Conservation (phyloP, 2,797 vertebrate species). For the Meda fulgida region DNA sequence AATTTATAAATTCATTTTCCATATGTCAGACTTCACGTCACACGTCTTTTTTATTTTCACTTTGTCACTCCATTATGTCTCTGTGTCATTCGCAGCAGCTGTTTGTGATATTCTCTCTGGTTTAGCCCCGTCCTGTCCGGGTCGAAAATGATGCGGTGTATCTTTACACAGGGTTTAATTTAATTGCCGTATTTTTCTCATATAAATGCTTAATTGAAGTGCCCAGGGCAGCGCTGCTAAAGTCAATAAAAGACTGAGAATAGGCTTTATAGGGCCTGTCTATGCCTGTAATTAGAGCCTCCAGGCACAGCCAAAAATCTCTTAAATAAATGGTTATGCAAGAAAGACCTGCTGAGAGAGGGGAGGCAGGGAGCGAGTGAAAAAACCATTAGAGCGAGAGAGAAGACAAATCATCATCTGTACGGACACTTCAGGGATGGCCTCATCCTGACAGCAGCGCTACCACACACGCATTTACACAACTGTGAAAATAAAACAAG, state of each 20-base stretch:
- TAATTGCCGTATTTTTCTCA: constrained; percentile 87
- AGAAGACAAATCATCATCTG: constrained; percentile 70
- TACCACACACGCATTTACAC: constrained; percentile 65
- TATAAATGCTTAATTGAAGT: constrained; percentile 98
- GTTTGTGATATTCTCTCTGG: constrained; percentile 80
- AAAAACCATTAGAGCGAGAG: constrained; percentile 57
- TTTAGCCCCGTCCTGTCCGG: constrained; percentile 76
- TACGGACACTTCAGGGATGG: constrained; percentile 87
- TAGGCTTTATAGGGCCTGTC: constrained; percentile 96
- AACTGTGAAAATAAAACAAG: constrained; percentile 50
- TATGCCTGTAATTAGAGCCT: constrained; percentile 99
- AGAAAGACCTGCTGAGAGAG: constrained; percentile 88
- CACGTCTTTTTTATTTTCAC: constrained; percentile 19
- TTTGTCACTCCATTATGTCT: constrained; percentile 32
- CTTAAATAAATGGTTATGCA: constrained; percentile 97
- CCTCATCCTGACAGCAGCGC: constrained; percentile 86
- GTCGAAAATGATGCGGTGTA: constrained; percentile 82
- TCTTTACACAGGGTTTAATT: constrained; percentile 90
- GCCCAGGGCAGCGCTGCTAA: constrained; percentile 89
- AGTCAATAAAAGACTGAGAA: constrained; percentile 98
- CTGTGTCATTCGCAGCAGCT: constrained; percentile 67
- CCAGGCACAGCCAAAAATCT: constrained; percentile 91
- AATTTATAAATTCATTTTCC: not conserved
- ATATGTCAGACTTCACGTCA: not conserved
- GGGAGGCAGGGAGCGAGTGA: constrained; percentile 45